Evolutionary conservation across 92 coral and sea anemone genomes (phyloP).

Genomic region (Isaurus tuberculatus): DNA sequence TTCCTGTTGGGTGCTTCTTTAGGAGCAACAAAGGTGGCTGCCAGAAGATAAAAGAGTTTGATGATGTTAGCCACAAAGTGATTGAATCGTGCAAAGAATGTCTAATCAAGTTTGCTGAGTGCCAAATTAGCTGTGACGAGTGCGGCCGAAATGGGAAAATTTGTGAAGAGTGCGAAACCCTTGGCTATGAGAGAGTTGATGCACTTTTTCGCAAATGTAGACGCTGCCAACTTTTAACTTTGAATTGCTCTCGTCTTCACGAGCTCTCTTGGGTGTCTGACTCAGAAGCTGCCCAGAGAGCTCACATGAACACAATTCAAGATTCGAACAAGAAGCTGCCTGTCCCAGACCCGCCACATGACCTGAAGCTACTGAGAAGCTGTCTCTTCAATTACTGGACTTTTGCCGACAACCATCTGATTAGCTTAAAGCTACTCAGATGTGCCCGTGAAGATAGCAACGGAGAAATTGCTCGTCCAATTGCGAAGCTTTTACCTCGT

Average conservation of each 20-base stretch:
- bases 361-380: neutral
- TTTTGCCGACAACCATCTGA: neutral
- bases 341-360: neutral
- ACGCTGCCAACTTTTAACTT: too few relatives aligned
- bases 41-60: too few relatives aligned
- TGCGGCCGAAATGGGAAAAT: neutral
- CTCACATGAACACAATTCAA: neutral
- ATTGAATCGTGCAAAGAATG: conserved; percentile 3
- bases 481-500: too few relatives aligned
- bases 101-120: conserved; percentile 1
- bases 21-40: too few relatives aligned
- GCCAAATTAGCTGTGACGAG: neutral
- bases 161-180: too few relatives aligned
- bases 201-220: too few relatives aligned
- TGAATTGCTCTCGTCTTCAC: too few relatives aligned
- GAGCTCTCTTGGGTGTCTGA: too few relatives aligned
- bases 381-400: neutral
- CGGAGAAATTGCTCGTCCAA: too few relatives aligned
- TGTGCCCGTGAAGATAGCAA: too few relatives aligned
- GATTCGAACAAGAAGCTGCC: neutral
- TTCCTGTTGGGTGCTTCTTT: conserved; percentile 13
- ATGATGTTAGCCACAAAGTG: conserved; percentile 1
- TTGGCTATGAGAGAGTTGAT: too few relatives aligned
- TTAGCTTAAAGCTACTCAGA: neutral
- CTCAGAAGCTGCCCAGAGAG: neutral